Percentiles rank a stretch among this genome's conserved stretches.
These are phyloP conservation scores for Glyptemys insculpta DNA, from an alignment of 2,797 vertebrate species.

Conservation along the genomic window DNA sequence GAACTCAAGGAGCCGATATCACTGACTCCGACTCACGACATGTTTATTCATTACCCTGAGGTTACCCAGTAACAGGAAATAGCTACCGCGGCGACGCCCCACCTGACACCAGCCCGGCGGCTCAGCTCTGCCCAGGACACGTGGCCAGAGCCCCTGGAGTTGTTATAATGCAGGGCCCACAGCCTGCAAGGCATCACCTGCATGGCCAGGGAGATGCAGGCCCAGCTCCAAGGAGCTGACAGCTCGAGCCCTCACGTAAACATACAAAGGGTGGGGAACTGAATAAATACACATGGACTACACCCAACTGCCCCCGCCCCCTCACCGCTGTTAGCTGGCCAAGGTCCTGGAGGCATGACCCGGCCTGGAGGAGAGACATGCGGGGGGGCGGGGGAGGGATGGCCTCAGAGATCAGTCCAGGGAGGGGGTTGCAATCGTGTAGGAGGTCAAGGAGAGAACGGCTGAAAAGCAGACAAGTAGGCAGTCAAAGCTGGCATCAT, in stretches of 20 bases:
- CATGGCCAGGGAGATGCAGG: too few species aligned
- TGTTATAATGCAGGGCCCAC: neutral
- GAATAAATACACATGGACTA: neutral
- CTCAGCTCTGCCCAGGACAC: too few species aligned
- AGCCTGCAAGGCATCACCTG: too few species aligned
- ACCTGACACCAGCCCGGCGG: too few species aligned
- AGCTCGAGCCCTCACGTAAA: neutral
- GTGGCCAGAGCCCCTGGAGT: too few species aligned
- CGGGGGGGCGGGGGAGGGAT: neutral
- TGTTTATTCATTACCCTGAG: neutral
- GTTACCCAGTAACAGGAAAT: neutral
- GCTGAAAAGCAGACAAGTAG: neutral
- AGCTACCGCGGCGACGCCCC: fast-evolving
- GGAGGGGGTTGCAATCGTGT: neutral
- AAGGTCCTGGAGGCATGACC: too few species aligned
- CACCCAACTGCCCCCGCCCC: too few species aligned
- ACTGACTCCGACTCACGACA: neutral
- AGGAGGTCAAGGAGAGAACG: neutral
- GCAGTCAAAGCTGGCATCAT: neutral
- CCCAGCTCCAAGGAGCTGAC: neutral
- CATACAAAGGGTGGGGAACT: neutral
- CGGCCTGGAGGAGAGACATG: neutral
- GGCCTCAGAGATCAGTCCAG: neutral
- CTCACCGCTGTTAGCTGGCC: neutral
- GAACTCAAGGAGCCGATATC: neutral